Base-by-base conservation (phyloP, 2,797 vertebrate species). In the Numenius phaeopus region DNA sequence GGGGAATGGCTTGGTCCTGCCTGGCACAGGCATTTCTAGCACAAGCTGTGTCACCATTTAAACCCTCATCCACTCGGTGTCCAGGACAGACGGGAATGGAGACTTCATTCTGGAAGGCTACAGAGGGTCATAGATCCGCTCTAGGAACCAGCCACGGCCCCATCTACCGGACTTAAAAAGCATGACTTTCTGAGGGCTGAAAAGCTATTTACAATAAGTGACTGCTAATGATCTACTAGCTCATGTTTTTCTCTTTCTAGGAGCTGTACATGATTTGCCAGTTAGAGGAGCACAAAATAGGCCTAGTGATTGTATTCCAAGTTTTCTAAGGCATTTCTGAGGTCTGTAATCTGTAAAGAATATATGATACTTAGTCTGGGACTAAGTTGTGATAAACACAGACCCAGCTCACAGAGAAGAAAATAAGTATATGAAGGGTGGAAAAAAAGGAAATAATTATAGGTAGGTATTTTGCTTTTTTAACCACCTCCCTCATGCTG, bases 31-130 rank as follows among this genome's bases (percentile, higher is more conserved):
- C 34, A 32, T 77, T 77, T 67, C 44, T 44, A 57, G 49, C 30
- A 67, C 49, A 30, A 39, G 15, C 10, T 39, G 22, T 8, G 39
- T 58, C 54, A 23, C n/a, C 55, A 7, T 52, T 34, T 37, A 52
- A 72, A 54, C 37, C 15, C 49, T 78, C 4, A 2, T 34, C 37
- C 18, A 2, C 23, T 14, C 3, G 0, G 11, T 11, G 34, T 29
- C 47, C 39, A 32, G 78, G 18, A 58, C 57, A 52, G 52, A 23
- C 47, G 61, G 52, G 34, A 66, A 32, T 0, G 0, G 55, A 23
- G 21, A 18, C 14, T 49, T 67, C 21, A 39, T 39, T 39, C 79
- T 47, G 19, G 32, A 58, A 62, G 20, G 46, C n/a, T 72, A 44
- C 30, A 54, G 26, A 49, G 39, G 12, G 12, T 57, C 82, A 83